These are phyloP conservation scores for Vicugna pacos DNA, from an alignment of 2,113 vertebrate genomes.

Conservation along the genomic window DNA sequence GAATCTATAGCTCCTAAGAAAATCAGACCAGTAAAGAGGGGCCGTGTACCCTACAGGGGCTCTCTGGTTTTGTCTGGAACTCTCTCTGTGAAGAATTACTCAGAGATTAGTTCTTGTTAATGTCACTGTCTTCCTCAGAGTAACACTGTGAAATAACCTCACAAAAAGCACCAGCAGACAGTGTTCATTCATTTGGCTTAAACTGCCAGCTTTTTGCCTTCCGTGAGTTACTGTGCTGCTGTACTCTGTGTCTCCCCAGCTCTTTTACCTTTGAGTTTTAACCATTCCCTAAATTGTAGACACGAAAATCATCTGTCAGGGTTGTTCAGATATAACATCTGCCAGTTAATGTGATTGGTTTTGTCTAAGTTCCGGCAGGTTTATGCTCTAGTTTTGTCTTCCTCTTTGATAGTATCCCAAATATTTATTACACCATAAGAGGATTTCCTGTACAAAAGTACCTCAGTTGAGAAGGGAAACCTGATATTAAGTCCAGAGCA, in stretches of 20 bases:
- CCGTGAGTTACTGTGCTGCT: neutral
- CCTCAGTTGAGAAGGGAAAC: neutral
- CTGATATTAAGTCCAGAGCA: neutral
- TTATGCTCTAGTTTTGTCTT: conserved; percentile 3
- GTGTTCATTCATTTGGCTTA: neutral
- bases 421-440: neutral
- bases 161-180: neutral
- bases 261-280: neutral
- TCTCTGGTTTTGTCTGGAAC: neutral
- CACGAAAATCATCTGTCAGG: neutral
- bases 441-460: neutral
- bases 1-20: neutral
- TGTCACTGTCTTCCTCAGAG: neutral
- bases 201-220: neutral
- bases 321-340: neutral
- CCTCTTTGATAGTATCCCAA: neutral
- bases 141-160: neutral
- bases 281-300: neutral
- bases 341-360: neutral
- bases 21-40: neutral
- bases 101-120: neutral
- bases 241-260: neutral
- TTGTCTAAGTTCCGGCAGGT: neutral
- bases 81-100: neutral
- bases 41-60: neutral